Percentiles rank a stretch among this genome's conserved stretches.
Evolutionary conservation across 1,140 invertebrate genomes (phyloP).

Genomic region (Tetramorium simillimum): DNA sequence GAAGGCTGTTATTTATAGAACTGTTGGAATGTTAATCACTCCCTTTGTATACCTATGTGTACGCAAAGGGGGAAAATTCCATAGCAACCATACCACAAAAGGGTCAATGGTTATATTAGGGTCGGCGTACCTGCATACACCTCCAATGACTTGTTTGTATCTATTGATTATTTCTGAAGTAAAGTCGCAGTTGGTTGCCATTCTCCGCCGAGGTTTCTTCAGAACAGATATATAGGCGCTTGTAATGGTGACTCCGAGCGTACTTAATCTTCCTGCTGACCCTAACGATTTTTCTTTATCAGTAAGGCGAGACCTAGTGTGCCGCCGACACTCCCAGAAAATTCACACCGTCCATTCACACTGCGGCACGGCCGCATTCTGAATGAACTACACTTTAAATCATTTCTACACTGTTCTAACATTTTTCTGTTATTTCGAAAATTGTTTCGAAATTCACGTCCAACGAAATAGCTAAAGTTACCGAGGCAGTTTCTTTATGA

Average conservation of each 20-base stretch:
- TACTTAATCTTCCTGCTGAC: not conserved
- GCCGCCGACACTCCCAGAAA: not conserved
- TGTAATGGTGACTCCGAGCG: not conserved
- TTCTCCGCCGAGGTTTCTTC: not conserved
- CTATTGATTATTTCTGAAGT: conserved; percentile 64
- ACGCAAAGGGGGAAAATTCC: not conserved
- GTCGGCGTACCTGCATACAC: not conserved
- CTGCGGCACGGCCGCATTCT: not conserved
- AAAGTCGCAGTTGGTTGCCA: conserved; percentile 12
- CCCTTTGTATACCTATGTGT: not conserved
- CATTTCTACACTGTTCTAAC: not conserved
- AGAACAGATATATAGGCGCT: conserved; percentile 8
- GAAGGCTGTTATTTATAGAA: not conserved
- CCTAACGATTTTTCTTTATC: conserved; percentile 46
- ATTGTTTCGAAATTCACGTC: not conserved
- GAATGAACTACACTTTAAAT: not conserved
- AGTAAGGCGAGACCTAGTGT: not conserved
- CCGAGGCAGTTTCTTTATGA: not conserved
- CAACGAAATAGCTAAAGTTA: not conserved
- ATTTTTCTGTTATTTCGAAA: not conserved
- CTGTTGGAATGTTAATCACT: not conserved
- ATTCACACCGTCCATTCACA: not conserved
- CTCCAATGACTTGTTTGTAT: conserved; percentile 34
- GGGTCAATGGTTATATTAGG: not conserved
- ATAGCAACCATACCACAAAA: not conserved